A percentile compares a stretch with the other conserved stretches of the same genome.
These are phyloP conservation scores for Smittia sp. DNA, from an alignment of 2,888 invertebrate genomes.

Conservation along the genomic window DNA sequence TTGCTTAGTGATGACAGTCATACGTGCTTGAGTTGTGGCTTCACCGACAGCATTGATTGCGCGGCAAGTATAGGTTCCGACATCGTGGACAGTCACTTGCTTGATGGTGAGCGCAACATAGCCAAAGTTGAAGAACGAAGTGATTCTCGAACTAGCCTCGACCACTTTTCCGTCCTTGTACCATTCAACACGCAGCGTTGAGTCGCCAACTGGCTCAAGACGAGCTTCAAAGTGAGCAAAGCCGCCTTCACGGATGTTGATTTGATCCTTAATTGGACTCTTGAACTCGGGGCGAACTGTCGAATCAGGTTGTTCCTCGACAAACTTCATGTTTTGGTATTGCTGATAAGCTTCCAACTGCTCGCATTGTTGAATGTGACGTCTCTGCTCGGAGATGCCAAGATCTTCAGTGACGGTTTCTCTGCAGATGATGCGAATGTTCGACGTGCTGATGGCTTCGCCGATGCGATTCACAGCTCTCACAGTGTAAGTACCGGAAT, in stretches of 20 bases:
- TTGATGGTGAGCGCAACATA: conserved; percentile 93
- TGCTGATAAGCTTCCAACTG: conserved; percentile 86
- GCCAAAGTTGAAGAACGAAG: conserved; percentile 91
- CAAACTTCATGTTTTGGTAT: conserved; percentile 74
- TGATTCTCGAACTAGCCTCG: conserved; percentile 89
- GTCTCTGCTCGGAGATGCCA: conserved; percentile 85
- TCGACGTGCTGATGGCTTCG: conserved; percentile 82
- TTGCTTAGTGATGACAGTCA: conserved; percentile 80
- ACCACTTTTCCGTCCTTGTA: conserved; percentile 85
- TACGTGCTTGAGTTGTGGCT: conserved; percentile 75
- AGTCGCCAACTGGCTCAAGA: conserved; percentile 88
- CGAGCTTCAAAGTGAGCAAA: conserved; percentile 95
- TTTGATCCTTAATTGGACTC: conserved; percentile 83
- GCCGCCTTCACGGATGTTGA: conserved; percentile 84
- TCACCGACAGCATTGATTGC: conserved; percentile 85
- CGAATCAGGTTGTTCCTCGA: conserved; percentile 77
- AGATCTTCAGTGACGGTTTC: conserved; percentile 83
- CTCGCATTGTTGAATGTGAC: conserved; percentile 88
- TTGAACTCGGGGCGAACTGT: conserved; percentile 81
- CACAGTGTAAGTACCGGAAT: conserved; percentile 91
- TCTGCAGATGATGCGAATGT: conserved; percentile 70
- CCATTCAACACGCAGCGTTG: conserved; percentile 88
- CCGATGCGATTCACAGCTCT: conserved; percentile 88
- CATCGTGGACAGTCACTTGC: conserved; percentile 84
- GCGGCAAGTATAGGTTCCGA: conserved; percentile 83